These are phyloP conservation scores for Oedothorax gibbosus DNA, from an alignment of 1,140 invertebrate genomes.

Conservation along the genomic window DNA sequence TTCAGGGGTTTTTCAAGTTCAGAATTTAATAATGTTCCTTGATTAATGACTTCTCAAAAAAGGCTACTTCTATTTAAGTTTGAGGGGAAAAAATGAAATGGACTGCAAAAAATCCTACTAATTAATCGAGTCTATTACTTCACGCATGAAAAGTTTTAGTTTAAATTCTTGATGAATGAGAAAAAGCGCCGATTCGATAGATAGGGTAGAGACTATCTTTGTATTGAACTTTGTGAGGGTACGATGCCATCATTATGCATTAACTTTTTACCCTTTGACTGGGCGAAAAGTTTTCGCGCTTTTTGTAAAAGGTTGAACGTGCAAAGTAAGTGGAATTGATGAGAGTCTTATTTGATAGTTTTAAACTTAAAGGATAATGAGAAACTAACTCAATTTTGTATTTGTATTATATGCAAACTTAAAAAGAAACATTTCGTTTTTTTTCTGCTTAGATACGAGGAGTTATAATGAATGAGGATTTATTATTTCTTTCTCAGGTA, in stretches of 20 bases:
- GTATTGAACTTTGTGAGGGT: constrained; percentile 3
- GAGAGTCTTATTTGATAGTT: too few species aligned
- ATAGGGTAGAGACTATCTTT: not conserved
- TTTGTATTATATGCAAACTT: too few species aligned
- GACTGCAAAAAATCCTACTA: constrained; percentile 29
- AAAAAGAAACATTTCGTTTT: too few species aligned
- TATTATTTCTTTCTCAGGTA: too few species aligned
- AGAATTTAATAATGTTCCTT: constrained; percentile 45
- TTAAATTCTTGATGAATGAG: constrained; percentile 46
- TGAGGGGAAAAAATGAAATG: constrained; percentile 25
- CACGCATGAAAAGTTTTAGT: constrained; percentile 23
- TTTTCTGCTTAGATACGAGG: too few species aligned
- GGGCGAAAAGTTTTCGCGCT: too few species aligned
- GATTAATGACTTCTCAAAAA: constrained; percentile 32
- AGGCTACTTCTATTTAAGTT: constrained; percentile 6
- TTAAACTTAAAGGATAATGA: too few species aligned
- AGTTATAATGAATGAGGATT: too few species aligned
- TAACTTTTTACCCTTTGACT: not conserved
- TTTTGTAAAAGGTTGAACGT: too few species aligned
- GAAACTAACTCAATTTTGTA: too few species aligned
- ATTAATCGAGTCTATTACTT: constrained; percentile 53
- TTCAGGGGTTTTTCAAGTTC: not conserved
- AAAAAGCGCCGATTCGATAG: constrained; percentile 43
- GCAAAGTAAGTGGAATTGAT: too few species aligned
- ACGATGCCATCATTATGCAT: not conserved